These are phyloP conservation scores for Ptilodon capucinus DNA, from an alignment of 2,888 invertebrate species.

Conservation along the genomic window DNA sequence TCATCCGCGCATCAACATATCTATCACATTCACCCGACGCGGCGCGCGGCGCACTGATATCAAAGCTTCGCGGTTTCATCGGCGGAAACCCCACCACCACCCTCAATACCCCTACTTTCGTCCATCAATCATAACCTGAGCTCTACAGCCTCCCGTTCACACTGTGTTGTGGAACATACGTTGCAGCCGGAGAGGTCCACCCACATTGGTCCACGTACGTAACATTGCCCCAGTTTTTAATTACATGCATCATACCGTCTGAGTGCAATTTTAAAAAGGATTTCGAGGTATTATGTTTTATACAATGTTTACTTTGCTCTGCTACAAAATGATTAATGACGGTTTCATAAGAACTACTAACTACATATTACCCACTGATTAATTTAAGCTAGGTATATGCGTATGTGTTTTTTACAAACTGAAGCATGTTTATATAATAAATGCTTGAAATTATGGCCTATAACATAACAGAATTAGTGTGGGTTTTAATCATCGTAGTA, in stretches of 20 bases:
- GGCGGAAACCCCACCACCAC: constrained; percentile 34
- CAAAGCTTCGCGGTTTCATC: constrained; percentile 62
- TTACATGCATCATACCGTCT: constrained; percentile 69
- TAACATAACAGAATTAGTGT: no score
- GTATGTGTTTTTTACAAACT: no score
- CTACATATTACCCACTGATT: no score
- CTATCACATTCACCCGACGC: constrained; percentile 43
- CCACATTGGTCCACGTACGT: constrained; percentile 34
- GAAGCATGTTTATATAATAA: no score
- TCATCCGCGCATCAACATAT: constrained; percentile 48
- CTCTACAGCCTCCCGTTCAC: constrained; percentile 4
- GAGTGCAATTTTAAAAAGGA: constrained; percentile 68
- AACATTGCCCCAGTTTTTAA: constrained; percentile 71
- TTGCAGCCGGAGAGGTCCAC: constrained; percentile 23
- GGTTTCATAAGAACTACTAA: no score
- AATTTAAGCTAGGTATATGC: no score
- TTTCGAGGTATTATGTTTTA: constrained; percentile 54
- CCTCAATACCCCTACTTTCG: constrained; percentile 22
- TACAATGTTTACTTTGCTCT: constrained; percentile 15
- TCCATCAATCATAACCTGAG: constrained; percentile 17
- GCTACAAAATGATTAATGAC: not conserved
- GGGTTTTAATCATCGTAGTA: no score
- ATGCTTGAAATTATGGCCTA: no score
- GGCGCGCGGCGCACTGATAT: constrained; percentile 47
- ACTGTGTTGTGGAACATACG: not conserved